Percentiles rank a stretch among this genome's conserved stretches.
phyloP scores from a whole-genome alignment of 2,113 vertebrate genomes.

The Hippocampus comes region DNA sequence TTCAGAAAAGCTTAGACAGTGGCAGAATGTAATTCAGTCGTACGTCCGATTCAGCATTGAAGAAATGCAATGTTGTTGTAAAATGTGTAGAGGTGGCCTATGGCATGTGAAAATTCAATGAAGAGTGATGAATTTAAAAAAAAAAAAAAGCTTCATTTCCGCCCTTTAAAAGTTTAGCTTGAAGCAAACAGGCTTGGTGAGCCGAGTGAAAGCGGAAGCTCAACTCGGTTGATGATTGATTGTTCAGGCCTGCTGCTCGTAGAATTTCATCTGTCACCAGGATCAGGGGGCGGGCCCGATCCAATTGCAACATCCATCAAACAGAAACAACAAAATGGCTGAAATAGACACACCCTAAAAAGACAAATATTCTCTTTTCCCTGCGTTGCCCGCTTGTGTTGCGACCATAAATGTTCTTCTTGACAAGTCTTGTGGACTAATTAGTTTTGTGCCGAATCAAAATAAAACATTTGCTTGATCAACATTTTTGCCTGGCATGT shows the following conservation, averaged over 20 bases:
- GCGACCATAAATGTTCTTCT: background rate
- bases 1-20: background rate
- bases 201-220: background rate
- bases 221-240: slow-evolving; percentile 1
- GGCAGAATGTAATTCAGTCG: background rate
- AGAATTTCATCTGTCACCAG: slow-evolving; percentile 1
- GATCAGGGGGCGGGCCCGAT: background rate
- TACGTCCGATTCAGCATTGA: background rate
- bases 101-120: background rate
- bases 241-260: background rate
- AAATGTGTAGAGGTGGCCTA: background rate
- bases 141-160: background rate
- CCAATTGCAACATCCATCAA: slow-evolving; percentile 1
- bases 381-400: background rate
- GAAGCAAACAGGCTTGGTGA: background rate
- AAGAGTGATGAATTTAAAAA: background rate
- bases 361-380: background rate
- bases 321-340: slow-evolving; percentile 1
- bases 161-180: background rate
- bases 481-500: no score
- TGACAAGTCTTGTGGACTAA: no score
- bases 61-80: background rate
- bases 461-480: no score
- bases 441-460: no score
- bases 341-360: background rate